Evolutionary conservation across 2,113 vertebrate genomes (phyloP), one percentile per base, ranked within the genome.

Genomic region (Connochaetes taurinus): DNA sequence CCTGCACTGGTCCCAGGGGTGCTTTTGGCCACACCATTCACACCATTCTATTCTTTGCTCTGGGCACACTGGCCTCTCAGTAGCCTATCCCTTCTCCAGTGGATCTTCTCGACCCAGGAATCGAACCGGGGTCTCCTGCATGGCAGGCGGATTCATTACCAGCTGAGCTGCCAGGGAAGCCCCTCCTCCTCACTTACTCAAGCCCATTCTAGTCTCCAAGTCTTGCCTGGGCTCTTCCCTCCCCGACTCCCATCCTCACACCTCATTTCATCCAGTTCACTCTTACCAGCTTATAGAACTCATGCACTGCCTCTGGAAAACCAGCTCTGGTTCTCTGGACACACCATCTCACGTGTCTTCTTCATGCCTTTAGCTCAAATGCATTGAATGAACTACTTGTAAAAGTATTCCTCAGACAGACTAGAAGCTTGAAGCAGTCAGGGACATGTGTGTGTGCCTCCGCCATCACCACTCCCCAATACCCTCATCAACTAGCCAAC

Each of bases 1-100:
- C 33, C 21, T 76, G 53, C 2, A 6, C 21, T 16, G 33, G 25
- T 52, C 55, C 50, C 52, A 0, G 1, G 2, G 0, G 5, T 12
- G 10, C 47, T 40, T 62, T 25, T 6, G 2, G 58, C 6, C 83
- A 53, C 55, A 31, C 8, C n/a, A 21, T n/a, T 27, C 62, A 80
- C 50, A 45, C 6, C 50, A 27, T 40, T n/a, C 62, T 57, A 0
- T 31, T 27, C 31, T 43, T 40, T 14, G 17, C 33, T 90, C n/a
- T 47, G 31, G 33, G 6, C 52, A 84, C 50, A 1, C 1, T 17
- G 33, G 23, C 40, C 50, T 64, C 16, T 89, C 36, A 14, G 4
- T 40, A 40, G n/a, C 67, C 67, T 40, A 40, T 71, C n/a, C n/a
- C n/a, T 71, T 71, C 67, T 71, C 67, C 67, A 71, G n/a, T 23